phyloP scores from a whole-genome alignment of 2,113 vertebrate species.

The Periophthalmodon schlosseri region DNA sequence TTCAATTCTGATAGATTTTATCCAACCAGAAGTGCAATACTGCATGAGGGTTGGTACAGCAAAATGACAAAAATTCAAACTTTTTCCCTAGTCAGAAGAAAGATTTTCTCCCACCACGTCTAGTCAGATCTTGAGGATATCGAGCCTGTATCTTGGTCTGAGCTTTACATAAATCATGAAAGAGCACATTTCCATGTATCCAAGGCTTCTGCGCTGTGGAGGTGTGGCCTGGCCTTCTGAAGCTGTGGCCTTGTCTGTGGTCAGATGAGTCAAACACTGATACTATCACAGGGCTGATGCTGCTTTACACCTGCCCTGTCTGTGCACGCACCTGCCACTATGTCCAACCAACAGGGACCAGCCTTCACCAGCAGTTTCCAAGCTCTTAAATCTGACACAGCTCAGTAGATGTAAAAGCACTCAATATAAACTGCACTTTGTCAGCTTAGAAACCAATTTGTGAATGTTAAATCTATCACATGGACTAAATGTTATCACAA shows the following conservation, averaged over 20 bases:
- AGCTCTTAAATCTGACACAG: not conserved
- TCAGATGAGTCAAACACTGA: slow-evolving; percentile 7
- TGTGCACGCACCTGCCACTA: not conserved
- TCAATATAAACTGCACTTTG: too few relatives aligned
- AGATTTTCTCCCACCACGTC: not conserved
- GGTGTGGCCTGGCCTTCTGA: not conserved
- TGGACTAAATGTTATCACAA: too few relatives aligned
- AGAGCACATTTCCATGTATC: not conserved
- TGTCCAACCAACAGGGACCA: not conserved
- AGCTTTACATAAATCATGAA: slow-evolving; percentile 9
- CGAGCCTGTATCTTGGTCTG: not conserved
- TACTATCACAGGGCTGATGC: not conserved
- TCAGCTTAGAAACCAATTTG: too few relatives aligned
- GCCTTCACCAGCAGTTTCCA: not conserved
- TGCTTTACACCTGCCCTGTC: not conserved
- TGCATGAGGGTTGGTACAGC: too few relatives aligned
- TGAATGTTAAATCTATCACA: too few relatives aligned
- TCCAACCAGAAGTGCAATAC: not conserved
- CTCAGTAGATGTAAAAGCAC: not conserved
- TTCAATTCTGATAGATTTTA: not conserved
- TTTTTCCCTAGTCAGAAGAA: not conserved
- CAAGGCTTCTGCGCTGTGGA: not conserved
- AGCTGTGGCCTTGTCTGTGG: not conserved
- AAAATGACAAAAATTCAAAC: not conserved
- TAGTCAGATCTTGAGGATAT: not conserved